Conservation (phyloP, 2,888 invertebrate genomes). For the Campopleginae sp. region DNA sequence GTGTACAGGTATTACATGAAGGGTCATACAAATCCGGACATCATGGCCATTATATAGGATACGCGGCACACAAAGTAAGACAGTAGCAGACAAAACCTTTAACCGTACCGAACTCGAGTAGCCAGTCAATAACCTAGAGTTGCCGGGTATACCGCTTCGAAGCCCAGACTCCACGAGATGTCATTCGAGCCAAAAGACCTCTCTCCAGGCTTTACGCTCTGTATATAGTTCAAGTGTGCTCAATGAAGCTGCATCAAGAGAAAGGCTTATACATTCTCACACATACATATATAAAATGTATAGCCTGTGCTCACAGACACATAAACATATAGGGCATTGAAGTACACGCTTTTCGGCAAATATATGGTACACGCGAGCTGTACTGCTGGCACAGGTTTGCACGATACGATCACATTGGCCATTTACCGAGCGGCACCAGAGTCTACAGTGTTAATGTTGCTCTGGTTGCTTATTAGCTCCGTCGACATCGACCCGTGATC, state of each 20-base stretch:
- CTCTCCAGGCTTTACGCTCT: conserved; percentile 77
- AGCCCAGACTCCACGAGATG: conserved; percentile 80
- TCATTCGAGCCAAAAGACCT: conserved; percentile 81
- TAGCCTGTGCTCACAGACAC: background rate
- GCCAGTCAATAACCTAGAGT: conserved; percentile 82
- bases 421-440: conserved; percentile 29
- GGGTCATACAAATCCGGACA: conserved; percentile 39
- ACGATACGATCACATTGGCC: conserved; percentile 42
- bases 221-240: conserved; percentile 78
- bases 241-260: conserved; percentile 67
- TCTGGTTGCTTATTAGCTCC: conserved; percentile 18
- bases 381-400: conserved; percentile 30
- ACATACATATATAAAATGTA: background rate
- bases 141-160: conserved; percentile 77
- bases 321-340: conserved; percentile 2
- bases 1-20: conserved; percentile 21
- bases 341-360: conserved; percentile 9
- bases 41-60: conserved; percentile 28
- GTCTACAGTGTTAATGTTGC: conserved; percentile 20
- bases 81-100: conserved; percentile 54
- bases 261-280: background rate
- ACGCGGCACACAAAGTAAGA: conserved; percentile 4
- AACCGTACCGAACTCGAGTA: conserved; percentile 79
- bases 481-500: conserved; percentile 36
- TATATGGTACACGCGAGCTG: background rate